Base-by-base conservation (phyloP, 2,113 vertebrate species). In the Climacteris rufus region DNA sequence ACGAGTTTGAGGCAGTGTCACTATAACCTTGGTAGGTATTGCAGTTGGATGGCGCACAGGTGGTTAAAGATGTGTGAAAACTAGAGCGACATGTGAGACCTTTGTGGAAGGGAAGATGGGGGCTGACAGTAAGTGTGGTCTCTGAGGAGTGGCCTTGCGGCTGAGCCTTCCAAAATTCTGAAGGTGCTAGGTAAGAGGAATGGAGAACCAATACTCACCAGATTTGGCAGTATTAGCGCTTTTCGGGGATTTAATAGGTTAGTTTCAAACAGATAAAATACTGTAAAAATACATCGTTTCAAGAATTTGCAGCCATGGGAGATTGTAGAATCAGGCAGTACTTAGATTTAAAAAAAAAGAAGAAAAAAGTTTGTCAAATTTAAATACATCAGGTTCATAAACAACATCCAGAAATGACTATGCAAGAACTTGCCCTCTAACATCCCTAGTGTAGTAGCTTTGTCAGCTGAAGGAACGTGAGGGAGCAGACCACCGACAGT, bases 61-160 rank as follows among this genome's bases (percentile, higher is more conserved):
- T 47, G 47, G 33, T 15, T 56, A 33, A 45, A 68, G 33, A 18
- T 15, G 11, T 11, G 7, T 30, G 64, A 25, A 25, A 72, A 72
- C 27, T 9, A n/a, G 33, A 20, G 0, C 4, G 18, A 39, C 33
- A 1, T 0, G 8, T 33, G 47, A 28, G 37, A 13, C 10, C 6
- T 27, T 77, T 9, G 0, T 12, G 21, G 22, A 20, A 9, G 28
- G n/a, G 52, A 16, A n/a, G 40, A 1, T 2, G 17, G 47, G 20
- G 1, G n/a, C n/a, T 52, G 33, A 3, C 11, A 9, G 10, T 24
- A 7, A 33, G 12, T 14, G 3, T 33, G 50, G 17, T 20, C 33
- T 54, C 11, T 7, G 35, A 47, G 28, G 35, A 18, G 2, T 7
- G 5, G 39, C n/a, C 6, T 40, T 54, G 9, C 30, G n/a, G 27